Evolutionary conservation across 2,113 vertebrate species (phyloP).

Genomic region (Meles meles): DNA sequence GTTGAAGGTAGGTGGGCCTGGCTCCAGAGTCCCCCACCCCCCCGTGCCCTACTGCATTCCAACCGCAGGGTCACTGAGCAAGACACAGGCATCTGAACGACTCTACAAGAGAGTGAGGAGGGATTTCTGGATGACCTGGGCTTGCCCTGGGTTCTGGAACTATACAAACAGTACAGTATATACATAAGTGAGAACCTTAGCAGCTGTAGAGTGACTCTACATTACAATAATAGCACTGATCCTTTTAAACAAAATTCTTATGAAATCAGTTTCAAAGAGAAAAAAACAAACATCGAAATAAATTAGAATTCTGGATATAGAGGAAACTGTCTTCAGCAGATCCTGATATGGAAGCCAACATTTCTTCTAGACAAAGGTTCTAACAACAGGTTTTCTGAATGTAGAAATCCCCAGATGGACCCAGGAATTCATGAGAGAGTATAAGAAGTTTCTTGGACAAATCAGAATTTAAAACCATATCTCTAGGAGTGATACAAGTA

Average conservation of each 20-base stretch:
- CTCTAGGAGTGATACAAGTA: background rate
- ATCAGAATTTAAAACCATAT: background rate
- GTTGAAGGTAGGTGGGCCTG: background rate
- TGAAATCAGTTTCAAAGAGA: background rate
- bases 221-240: background rate
- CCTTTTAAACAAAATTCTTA: background rate
- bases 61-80: accelerated
- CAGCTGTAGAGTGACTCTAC: too few relatives aligned
- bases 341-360: background rate
- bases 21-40: background rate
- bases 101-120: background rate
- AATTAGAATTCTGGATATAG: background rate
- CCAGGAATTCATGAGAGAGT: background rate
- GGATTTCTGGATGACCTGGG: background rate
- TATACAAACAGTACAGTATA: background rate
- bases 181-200: background rate
- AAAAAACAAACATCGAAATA: background rate
- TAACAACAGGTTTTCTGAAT: background rate
- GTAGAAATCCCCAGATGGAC: background rate
- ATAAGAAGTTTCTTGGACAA: background rate
- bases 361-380: background rate
- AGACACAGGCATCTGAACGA: background rate
- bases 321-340: background rate
- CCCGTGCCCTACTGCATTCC: too few relatives aligned
- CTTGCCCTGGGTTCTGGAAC: background rate